Conservation (phyloP, 2,888 invertebrate species). For the Shargacucullia verbasci region DNA sequence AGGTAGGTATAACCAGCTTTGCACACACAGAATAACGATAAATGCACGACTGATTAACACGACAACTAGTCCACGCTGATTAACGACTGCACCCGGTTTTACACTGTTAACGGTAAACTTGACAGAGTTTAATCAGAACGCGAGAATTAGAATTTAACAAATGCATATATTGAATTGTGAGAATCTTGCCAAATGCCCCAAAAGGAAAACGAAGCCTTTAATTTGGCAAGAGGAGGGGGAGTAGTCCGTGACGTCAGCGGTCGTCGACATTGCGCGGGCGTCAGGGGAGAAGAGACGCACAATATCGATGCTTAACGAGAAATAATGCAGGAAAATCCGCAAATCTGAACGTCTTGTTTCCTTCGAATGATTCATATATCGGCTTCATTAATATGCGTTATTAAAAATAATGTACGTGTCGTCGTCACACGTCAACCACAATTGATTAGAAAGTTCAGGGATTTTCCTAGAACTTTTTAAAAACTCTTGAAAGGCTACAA, state of each 20-base stretch:
- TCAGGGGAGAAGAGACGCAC: slow-evolving; percentile 52
- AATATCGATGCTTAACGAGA: slow-evolving; percentile 59
- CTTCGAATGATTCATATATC: slow-evolving; percentile 62
- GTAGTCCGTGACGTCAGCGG: slow-evolving; percentile 63
- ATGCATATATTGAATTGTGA: slow-evolving; percentile 48
- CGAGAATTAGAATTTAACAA: slow-evolving; percentile 61
- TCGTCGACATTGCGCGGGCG: slow-evolving; percentile 69
- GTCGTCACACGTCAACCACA: slow-evolving; percentile 15
- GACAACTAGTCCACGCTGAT: slow-evolving; percentile 9
- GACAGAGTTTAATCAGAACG: slow-evolving; percentile 63
- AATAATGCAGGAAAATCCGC: slow-evolving; percentile 65
- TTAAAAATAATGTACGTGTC: slow-evolving; percentile 21
- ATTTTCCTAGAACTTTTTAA: slow-evolving; percentile 29
- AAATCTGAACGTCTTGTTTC: slow-evolving; percentile 45
- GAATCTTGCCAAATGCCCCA: slow-evolving; percentile 37
- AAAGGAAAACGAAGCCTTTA: slow-evolving; percentile 56
- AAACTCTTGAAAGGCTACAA: no score
- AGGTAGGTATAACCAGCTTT: neutral
- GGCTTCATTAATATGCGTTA: slow-evolving; percentile 27
- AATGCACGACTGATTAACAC: slow-evolving; percentile 41
- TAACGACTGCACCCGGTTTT: slow-evolving; percentile 47
- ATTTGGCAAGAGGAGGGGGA: slow-evolving; percentile 48
- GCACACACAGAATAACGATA: slow-evolving; percentile 15
- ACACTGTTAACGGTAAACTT: slow-evolving; percentile 64
- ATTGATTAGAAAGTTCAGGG: slow-evolving; percentile 6